Evolutionary conservation across 1,140 invertebrate genomes (phyloP).

Genomic region (Nebria ingens): DNA sequence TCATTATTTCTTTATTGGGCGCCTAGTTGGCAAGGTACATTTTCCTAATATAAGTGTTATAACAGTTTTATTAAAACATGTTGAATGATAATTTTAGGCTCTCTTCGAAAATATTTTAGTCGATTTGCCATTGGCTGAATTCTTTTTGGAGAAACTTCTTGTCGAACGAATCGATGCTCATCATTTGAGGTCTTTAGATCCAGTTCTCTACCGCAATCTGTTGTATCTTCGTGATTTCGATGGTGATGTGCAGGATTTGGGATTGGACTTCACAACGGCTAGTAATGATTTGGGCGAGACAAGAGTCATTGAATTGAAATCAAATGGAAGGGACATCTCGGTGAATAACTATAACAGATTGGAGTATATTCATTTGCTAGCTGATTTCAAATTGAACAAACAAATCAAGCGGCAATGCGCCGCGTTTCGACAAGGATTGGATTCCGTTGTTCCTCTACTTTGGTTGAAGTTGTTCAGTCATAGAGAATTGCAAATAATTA

Average conservation of each 20-base stretch:
- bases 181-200: conserved; percentile 87
- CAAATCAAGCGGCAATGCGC: conserved; percentile 81
- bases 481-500: conserved; percentile 85
- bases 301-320: conserved; percentile 80
- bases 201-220: conserved; percentile 82
- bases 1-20: conserved; percentile 93
- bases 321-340: conserved; percentile 75
- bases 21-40: conserved; percentile 82
- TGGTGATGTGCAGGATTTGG: conserved; percentile 66
- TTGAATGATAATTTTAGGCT: conserved; percentile 52
- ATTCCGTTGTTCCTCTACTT: conserved; percentile 78
- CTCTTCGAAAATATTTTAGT: conserved; percentile 92
- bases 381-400: conserved; percentile 90
- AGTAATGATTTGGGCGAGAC: conserved; percentile 86
- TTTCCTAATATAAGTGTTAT: not conserved
- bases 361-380: conserved; percentile 93
- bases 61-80: not conserved
- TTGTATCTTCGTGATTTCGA: conserved; percentile 76
- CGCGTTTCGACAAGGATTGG: conserved; percentile 76
- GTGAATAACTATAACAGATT: conserved; percentile 88
- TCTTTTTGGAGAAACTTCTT: conserved; percentile 82
- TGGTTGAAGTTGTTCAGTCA: conserved; percentile 94
- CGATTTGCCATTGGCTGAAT: conserved; percentile 87
- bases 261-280: conserved; percentile 88
- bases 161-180: conserved; percentile 80